Base-by-base conservation (phyloP, 1,140 invertebrate species). In the Babylonia areolata region DNA sequence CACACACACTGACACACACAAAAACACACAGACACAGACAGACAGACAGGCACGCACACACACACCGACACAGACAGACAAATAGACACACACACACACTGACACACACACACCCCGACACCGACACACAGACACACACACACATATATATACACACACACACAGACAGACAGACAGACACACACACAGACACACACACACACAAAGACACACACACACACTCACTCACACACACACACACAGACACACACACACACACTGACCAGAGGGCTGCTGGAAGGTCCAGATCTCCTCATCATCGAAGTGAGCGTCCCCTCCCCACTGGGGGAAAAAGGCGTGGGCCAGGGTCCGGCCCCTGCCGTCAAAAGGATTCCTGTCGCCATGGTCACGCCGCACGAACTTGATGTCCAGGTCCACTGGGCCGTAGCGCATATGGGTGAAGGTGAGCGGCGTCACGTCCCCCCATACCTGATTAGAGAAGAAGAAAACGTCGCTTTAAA, bases 271-370 rank as follows among this genome's bases (percentile, higher is more conserved):
- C n/a, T 89, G 35, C 35, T 89, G 89, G 3, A 92, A 86, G 1
- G 92, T 93, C 94, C 94, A 94, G 11, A 87, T 88, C 87, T 94
- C 93, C 77, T 93, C 91, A 35, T 93, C 91, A 54, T 94, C 93
- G 90, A 93, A 93, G 88, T 95, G 95, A 2, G 96, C 96, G 83
- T 95, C 97, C 96, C 91, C 95, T 20, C 98, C 98, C 92, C 98
- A 99, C 6, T 98, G 89, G 12, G 94, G 94, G 86, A 94, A 94
- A 85, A 92, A 94, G 15, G 94, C 93, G 88, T 95, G 94, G 6
- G 94, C 94, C 17, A 95, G 86, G 2, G 92, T 93, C 79, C 90
- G 92, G 15, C 92, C 92, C 77, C 87, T 82, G n/a, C 93, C 93
- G 88, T 94, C 93, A 86, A 94, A 94, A 28, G 93, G 92, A 54